These are phyloP conservation scores for Tragelaphus scriptus DNA, from an alignment of 2,113 vertebrate genomes.

Conservation along the genomic window DNA sequence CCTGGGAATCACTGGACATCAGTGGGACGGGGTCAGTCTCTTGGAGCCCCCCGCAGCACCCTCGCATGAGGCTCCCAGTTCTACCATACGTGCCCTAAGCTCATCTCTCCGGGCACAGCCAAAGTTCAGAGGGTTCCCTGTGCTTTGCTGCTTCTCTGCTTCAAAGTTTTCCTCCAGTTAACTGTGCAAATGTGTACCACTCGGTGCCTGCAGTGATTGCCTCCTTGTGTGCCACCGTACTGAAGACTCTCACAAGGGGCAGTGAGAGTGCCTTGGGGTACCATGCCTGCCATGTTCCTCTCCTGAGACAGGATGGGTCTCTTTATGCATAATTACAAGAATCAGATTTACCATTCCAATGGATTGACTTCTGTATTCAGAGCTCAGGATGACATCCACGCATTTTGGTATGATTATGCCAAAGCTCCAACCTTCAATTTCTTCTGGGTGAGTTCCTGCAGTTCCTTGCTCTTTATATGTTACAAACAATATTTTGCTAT, in stretches of 20 bases:
- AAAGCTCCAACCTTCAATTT: neutral
- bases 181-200: neutral
- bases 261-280: neutral
- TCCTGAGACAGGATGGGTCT: neutral
- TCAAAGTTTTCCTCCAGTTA: neutral
- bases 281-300: neutral
- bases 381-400: neutral
- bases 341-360: neutral
- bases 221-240: neutral
- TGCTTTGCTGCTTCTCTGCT: neutral
- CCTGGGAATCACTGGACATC: neutral
- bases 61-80: neutral
- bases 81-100: neutral
- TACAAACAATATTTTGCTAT: neutral
- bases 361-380: neutral
- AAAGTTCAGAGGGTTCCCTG: neutral
- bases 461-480: neutral
- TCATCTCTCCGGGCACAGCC: neutral
- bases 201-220: rapidly evolving
- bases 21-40: neutral
- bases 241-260: neutral
- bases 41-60: no score
- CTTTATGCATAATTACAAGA: neutral
- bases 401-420: neutral
- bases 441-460: neutral